These are phyloP conservation scores for Drosophila novamexicana DNA, from an alignment of 1,140 invertebrate species.

Conservation along the genomic window DNA sequence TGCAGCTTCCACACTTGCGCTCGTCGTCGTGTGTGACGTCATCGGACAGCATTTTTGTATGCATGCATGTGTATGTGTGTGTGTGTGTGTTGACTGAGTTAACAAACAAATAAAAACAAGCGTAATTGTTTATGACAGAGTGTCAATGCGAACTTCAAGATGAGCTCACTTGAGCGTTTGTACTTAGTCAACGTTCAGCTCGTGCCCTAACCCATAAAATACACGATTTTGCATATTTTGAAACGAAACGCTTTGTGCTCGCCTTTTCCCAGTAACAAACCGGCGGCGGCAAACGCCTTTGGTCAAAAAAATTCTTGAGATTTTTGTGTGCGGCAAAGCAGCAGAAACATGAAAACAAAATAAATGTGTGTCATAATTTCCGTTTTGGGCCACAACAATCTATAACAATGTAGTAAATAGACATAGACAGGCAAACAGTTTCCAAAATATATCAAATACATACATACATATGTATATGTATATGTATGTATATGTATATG, in stretches of 20 bases:
- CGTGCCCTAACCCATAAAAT: conserved; percentile 2
- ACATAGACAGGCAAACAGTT: conserved; percentile 3
- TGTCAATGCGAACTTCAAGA: conserved; percentile 4
- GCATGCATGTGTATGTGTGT: conserved; percentile 1
- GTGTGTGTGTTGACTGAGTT: conserved; percentile 10
- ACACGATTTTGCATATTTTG: conserved; percentile 3
- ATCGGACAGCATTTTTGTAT: not conserved
- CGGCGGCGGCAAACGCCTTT: conserved; percentile 8
- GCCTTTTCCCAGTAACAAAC: not conserved
- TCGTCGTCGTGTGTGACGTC: conserved; percentile 4
- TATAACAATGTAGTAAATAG: conserved; percentile 35
- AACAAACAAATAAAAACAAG: conserved; percentile 14
- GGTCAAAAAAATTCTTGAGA: conserved; percentile 24
- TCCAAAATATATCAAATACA: conserved; percentile 3
- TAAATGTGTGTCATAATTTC: conserved; percentile 65
- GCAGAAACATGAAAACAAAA: not conserved
- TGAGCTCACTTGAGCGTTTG: conserved; percentile 20
- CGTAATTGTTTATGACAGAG: conserved; percentile 7
- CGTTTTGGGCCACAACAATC: conserved; percentile 39
- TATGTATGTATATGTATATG: not conserved
- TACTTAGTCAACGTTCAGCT: conserved; percentile 50
- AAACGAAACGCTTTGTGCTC: conserved; percentile 30
- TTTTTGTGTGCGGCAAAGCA: conserved; percentile 29
- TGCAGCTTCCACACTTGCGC: conserved; percentile 14
- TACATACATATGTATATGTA: not conserved